A percentile compares a stretch with the other conserved stretches of the same genome.
phyloP scores from a whole-genome alignment of 2,113 vertebrate species.

The Zosterops lateralis region DNA sequence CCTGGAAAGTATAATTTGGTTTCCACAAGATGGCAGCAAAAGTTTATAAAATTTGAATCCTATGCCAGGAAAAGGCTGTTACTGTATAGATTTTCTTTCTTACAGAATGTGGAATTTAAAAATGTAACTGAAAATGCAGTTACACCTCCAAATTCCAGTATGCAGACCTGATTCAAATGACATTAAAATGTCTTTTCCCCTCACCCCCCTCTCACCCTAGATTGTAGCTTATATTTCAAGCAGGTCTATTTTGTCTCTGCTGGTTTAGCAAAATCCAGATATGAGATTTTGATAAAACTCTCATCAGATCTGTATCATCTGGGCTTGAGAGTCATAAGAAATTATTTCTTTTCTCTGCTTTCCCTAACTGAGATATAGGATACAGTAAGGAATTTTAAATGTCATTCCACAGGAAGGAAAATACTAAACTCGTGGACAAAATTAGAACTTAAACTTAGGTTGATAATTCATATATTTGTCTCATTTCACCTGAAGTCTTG shows the following conservation, averaged over 20 bases:
- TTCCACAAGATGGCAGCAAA: conserved; percentile 64
- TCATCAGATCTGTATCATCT: fast-evolving
- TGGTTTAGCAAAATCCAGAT: background rate
- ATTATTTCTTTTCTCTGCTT: background rate
- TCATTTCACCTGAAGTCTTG: background rate
- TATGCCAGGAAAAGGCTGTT: background rate
- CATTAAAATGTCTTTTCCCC: background rate
- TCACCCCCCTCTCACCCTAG: fast-evolving
- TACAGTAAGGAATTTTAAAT: background rate
- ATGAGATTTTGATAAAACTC: background rate
- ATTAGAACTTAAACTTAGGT: background rate
- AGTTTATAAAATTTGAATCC: background rate
- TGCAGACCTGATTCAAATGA: background rate
- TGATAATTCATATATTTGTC: background rate
- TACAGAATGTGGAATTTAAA: background rate
- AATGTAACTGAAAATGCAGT: background rate
- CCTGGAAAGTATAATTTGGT: background rate
- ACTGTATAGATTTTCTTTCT: background rate
- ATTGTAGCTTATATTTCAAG: background rate
- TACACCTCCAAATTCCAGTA: background rate
- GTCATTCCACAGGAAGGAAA: background rate
- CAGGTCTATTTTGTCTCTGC: background rate
- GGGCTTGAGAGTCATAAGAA: background rate
- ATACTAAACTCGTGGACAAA: background rate
- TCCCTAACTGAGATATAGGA: background rate